A percentile compares a stretch with the other conserved stretches of the same genome.
Conservation (phyloP, 2,797 vertebrate genomes). For the Sphaeramia orbicularis region DNA sequence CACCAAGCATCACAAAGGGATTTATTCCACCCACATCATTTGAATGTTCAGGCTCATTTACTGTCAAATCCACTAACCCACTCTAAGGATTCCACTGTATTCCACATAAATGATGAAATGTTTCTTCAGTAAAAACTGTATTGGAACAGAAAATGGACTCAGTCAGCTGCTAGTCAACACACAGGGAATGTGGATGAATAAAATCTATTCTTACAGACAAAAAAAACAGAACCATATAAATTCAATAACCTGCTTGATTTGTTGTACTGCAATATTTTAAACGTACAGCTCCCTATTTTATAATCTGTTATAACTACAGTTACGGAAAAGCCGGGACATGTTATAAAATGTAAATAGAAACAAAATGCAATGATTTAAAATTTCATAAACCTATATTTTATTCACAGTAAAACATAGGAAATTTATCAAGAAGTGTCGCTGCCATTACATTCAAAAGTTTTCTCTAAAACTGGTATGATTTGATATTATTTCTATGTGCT, state of each 20-base stretch:
- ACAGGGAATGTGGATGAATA: slow-evolving; percentile 71
- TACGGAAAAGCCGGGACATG: no score
- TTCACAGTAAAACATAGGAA: no score
- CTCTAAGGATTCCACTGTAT: slow-evolving; percentile 12
- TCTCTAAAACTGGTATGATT: no score
- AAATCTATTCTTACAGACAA: slow-evolving; percentile 44
- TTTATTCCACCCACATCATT: slow-evolving; percentile 11
- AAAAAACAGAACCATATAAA: slow-evolving; percentile 20
- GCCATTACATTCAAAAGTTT: no score
- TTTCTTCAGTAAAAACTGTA: slow-evolving; percentile 19
- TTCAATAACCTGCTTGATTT: slow-evolving; percentile 24
- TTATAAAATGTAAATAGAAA: no score
- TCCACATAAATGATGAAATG: slow-evolving; percentile 21
- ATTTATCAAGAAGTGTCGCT: no score
- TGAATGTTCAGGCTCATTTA: slow-evolving; percentile 10
- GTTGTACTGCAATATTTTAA: slow-evolving; percentile 44
- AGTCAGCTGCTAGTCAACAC: slow-evolving; percentile 33
- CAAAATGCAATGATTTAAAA: no score
- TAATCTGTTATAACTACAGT: no score
- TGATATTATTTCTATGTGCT: no score
- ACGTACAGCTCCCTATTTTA: slow-evolving; percentile 51
- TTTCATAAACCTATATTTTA: no score
- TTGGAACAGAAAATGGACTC: slow-evolving; percentile 57
- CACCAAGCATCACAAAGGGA: slow-evolving; percentile 12
- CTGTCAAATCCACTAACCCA: neutral